Conservation (phyloP, 2,888 invertebrate genomes). For the Mythimna albipuncta region DNA sequence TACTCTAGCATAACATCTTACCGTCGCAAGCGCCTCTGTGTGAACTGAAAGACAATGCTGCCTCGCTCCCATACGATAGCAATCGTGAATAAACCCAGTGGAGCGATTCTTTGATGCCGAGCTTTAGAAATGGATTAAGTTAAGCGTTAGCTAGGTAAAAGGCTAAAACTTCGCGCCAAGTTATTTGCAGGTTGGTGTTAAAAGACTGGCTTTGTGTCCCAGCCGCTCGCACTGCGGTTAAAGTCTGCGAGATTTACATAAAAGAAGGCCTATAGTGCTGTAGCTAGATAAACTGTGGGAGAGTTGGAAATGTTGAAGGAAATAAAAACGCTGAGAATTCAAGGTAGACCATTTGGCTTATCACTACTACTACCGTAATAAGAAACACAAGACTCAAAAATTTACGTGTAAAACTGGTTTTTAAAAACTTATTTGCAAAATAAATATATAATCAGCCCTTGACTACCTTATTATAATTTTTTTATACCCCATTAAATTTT, state of each 20-base stretch:
- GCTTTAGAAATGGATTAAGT: slow-evolving; percentile 78
- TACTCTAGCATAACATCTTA: slow-evolving; percentile 3
- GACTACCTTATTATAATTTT: too few species aligned
- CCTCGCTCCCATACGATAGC: slow-evolving; percentile 75
- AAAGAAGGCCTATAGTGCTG: neutral
- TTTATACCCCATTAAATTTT: too few species aligned
- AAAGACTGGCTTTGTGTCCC: slow-evolving; percentile 16
- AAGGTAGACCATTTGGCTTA: neutral
- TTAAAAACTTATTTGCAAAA: too few species aligned
- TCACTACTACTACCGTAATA: neutral
- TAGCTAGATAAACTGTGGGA: neutral
- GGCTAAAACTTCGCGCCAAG: slow-evolving; percentile 35
- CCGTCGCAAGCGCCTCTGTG: slow-evolving; percentile 64
- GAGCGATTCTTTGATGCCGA: slow-evolving; percentile 74
- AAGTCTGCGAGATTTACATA: slow-evolving; percentile 8
- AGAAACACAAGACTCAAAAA: too few species aligned
- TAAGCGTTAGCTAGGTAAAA: slow-evolving; percentile 57
- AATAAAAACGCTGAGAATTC: neutral
- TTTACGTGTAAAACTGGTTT: too few species aligned
- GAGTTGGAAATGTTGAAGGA: neutral
- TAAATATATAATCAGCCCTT: too few species aligned
- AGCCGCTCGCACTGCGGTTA: slow-evolving; percentile 10
- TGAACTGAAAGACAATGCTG: slow-evolving; percentile 74
- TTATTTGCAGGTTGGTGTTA: slow-evolving; percentile 32
- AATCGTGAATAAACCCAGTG: slow-evolving; percentile 77